phyloP scores from a whole-genome alignment of 2,888 invertebrate species.

The Polymixis flavicincta region DNA sequence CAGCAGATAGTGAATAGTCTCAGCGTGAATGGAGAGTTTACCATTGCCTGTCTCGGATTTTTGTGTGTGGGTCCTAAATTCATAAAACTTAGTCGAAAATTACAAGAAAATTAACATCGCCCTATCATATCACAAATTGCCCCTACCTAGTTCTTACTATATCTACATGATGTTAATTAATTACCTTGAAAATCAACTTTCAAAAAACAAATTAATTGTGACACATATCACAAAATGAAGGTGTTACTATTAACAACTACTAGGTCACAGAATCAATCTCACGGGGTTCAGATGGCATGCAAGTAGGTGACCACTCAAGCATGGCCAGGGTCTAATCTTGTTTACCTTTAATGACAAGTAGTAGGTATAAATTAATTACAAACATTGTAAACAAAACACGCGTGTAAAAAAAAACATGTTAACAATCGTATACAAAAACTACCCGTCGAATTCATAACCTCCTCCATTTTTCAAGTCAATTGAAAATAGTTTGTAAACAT shows the following conservation, averaged over 20 bases:
- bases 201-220: slow-evolving; percentile 25
- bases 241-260: slow-evolving; percentile 15
- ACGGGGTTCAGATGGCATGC: slow-evolving; percentile 57
- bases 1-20: neutral
- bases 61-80: neutral
- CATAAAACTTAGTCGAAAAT: neutral
- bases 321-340: slow-evolving; percentile 33
- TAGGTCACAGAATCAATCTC: slow-evolving; percentile 56
- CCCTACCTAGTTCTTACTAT: neutral
- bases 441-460: neutral
- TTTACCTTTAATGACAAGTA: slow-evolving; percentile 31
- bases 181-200: slow-evolving; percentile 42
- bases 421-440: neutral
- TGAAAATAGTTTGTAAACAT: too few species aligned
- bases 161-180: neutral
- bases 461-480: neutral
- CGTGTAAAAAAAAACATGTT: too few species aligned
- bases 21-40: neutral
- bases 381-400: neutral
- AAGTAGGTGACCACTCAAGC: slow-evolving; percentile 38
- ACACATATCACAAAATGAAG: slow-evolving; percentile 31
- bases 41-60: neutral
- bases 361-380: neutral
- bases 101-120: neutral
- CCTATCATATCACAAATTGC: neutral